Base-by-base conservation (phyloP, 2,888 invertebrate genomes). In the Iphiclides podalirius region DNA sequence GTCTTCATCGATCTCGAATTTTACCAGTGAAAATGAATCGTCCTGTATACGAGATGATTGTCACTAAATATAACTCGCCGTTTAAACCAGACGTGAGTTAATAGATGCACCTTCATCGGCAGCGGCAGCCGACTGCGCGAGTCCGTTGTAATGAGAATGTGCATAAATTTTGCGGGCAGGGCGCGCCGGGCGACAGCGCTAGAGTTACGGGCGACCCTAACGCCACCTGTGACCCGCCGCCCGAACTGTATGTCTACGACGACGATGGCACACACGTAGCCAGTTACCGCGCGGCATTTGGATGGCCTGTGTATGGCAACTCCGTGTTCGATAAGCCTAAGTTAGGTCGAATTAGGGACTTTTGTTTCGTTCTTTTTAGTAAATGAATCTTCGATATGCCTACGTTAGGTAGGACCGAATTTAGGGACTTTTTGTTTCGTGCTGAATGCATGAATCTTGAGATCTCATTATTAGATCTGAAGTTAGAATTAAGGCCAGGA, bases 201-300 rank as follows among this genome's bases (percentile, higher is more conserved):
- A 53, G 58, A 61, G 66, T 61, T 65, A 61, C 57, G 61, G 55
- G 56, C 58, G 61, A 55, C 62, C 34, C 35, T 20, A 26, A 28
- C 53, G 44, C 41, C 40, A 31, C 44, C 47, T 34, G 16, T 45
- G 51, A 52, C 52, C 55, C 53, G 28, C 33, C 41, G 55, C 58
- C 47, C 31, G 43, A 33, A 47, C 51, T 47, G 44, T 50, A 50
- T 47, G 43, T 52, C 43, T 48, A 33, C 20, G 31, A 31, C 6
- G 20, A 20, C 20, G 20, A 3, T 3, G 20, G 20, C 20, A 20
- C 20, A 20, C n/a, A n/a, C 8, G 8, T 1, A 26, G 9, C 26
- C 38, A 13, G n/a, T 38, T 6, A n/a, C 20, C n/a, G 6, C 4
- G 35, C 23, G 23, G 13, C 20, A 12, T 38, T 1, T 38, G 8